Conservation (phyloP, 2,888 invertebrate genomes). For the Tillus elongatus region DNA sequence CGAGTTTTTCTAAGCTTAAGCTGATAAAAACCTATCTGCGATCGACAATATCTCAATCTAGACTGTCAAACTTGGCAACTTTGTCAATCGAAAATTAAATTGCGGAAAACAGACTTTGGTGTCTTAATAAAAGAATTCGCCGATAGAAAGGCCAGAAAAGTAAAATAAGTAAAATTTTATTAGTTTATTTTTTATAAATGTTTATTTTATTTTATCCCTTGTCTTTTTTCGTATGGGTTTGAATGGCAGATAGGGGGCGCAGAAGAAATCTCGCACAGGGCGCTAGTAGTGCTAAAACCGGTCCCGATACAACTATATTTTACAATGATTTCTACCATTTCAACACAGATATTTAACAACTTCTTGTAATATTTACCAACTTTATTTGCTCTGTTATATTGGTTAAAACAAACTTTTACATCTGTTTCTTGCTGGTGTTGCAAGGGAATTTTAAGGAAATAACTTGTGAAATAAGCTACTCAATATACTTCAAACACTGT, state of each 20-base stretch:
- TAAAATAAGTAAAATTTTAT: conserved; percentile 23
- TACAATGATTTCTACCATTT: no score
- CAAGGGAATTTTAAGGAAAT: no score
- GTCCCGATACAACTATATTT: no score
- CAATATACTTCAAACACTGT: no score
- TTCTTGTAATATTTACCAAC: no score
- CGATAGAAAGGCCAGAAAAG: conserved; percentile 24
- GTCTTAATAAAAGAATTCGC: conserved; percentile 24
- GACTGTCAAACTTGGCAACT: conserved; percentile 14
- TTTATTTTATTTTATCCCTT: conserved; percentile 1
- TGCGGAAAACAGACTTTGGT: conserved; percentile 4
- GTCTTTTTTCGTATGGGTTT: conserved; percentile 2
- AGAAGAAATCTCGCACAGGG: background rate
- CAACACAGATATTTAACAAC: no score
- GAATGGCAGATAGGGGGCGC: conserved; percentile 1
- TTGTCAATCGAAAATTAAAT: conserved; percentile 8
- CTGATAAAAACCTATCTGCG: conserved; percentile 15
- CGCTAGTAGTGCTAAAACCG: conserved; percentile 4
- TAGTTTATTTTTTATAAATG: conserved; percentile 1
- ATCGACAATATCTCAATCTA: conserved; percentile 12
- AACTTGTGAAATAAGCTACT: no score
- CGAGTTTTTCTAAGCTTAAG: conserved; percentile 10
- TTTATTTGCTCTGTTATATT: no score
- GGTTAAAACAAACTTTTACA: no score
- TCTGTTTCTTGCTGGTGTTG: no score